phyloP scores from a whole-genome alignment of 1,140 invertebrate species.

The Bombus confusus region DNA sequence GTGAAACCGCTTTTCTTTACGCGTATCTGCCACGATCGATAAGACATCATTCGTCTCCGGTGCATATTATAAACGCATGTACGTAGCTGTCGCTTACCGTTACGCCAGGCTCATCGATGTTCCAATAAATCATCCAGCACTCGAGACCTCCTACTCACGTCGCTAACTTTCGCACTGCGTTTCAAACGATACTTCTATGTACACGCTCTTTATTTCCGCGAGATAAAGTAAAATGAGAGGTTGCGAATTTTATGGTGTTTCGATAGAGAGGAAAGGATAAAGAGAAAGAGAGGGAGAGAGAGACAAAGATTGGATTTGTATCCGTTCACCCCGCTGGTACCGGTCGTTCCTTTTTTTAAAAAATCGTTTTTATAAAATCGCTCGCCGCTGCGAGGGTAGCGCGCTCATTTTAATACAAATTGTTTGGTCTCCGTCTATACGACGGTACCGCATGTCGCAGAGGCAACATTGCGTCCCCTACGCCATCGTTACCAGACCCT shows the following conservation, averaged over 20 bases:
- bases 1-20: background rate
- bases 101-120: background rate
- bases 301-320: too few relatives aligned
- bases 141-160: background rate
- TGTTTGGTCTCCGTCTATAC: slow-evolving; percentile 60
- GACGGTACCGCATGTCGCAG: slow-evolving; percentile 70
- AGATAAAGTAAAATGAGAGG: background rate
- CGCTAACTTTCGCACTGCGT: background rate
- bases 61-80: background rate
- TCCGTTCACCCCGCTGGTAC: too few relatives aligned
- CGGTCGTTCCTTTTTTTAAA: background rate
- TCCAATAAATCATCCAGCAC: background rate
- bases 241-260: background rate
- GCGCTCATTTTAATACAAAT: slow-evolving; percentile 77
- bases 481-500: slow-evolving; percentile 66
- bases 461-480: slow-evolving; percentile 53
- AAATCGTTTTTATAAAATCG: slow-evolving; percentile 52
- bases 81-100: background rate
- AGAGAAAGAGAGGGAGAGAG: background rate
- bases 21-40: background rate
- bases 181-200: background rate
- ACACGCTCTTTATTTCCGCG: background rate
- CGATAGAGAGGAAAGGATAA: background rate
- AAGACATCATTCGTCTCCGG: too few relatives aligned
- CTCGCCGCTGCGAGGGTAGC: slow-evolving; percentile 40